Percentiles rank a stretch among this genome's conserved stretches.
These are phyloP conservation scores for Apistogramma diplotaenia DNA, from an alignment of 2,113 vertebrate species.

Conservation along the genomic window DNA sequence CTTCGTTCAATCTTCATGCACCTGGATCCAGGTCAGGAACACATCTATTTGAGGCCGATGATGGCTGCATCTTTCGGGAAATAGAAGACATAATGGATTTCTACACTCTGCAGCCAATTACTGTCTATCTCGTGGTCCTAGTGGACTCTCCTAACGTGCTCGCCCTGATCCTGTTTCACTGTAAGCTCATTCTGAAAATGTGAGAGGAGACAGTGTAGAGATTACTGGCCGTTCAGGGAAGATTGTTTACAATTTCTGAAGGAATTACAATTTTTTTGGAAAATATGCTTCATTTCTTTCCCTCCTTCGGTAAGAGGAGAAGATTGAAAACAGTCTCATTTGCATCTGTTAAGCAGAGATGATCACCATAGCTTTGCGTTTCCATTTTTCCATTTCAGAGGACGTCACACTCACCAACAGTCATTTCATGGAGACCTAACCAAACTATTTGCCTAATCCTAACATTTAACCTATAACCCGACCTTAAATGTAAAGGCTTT, in stretches of 20 bases:
- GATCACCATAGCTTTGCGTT: neutral
- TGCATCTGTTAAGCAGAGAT: neutral
- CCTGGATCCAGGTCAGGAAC: conserved; percentile 3
- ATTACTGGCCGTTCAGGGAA: conserved; percentile 12
- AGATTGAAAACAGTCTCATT: neutral
- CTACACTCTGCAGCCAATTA: conserved; percentile 36
- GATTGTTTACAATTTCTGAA: conserved; percentile 7
- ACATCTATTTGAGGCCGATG: conserved; percentile 17
- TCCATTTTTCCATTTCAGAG: neutral
- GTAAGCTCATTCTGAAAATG: conserved; percentile 30
- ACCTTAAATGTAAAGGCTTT: neutral
- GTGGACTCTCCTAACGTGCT: conserved; percentile 30
- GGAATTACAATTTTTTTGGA: neutral
- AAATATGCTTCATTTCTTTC: neutral
- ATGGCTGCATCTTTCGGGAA: conserved; percentile 50
- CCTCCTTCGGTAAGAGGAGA: neutral
- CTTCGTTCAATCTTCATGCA: neutral
- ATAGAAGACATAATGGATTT: conserved; percentile 50
- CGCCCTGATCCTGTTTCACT: conserved; percentile 62
- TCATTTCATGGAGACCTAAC: neutral
- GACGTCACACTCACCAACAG: neutral
- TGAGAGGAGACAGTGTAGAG: conserved; percentile 1
- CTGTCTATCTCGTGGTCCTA: conserved; percentile 47
- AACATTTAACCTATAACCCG: neutral
- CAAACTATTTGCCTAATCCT: neutral